phyloP scores from a whole-genome alignment of 2,113 vertebrate species.

The Poicephalus gulielmi region DNA sequence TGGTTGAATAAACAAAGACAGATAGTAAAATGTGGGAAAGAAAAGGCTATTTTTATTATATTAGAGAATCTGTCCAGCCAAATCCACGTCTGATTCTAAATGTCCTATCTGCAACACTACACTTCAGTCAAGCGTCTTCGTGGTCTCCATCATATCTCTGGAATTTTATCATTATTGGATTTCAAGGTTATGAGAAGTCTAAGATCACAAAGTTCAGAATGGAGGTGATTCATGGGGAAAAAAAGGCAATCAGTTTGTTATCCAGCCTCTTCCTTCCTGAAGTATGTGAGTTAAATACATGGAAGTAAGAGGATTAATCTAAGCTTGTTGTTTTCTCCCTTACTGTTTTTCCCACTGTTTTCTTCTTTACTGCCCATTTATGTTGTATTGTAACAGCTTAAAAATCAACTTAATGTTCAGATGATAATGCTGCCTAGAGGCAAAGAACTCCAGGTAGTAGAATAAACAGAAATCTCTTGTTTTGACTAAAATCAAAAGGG shows the following conservation, averaged over 20 bases:
- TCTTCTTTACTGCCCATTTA: not conserved
- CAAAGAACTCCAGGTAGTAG: not conserved
- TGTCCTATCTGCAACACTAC: slow-evolving; percentile 13
- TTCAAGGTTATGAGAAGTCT: slow-evolving; percentile 26
- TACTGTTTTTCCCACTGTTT: not conserved
- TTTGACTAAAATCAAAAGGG: not conserved
- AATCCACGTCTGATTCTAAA: not conserved
- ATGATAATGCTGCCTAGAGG: not conserved
- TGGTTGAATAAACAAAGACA: slow-evolving; percentile 62
- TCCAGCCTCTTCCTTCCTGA: not conserved
- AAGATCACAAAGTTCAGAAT: not conserved
- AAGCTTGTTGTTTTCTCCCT: not conserved
- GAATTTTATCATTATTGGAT: slow-evolving; percentile 36
- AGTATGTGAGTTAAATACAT: not conserved
- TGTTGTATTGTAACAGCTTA: not conserved
- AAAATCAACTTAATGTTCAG: not conserved
- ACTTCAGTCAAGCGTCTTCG: not conserved
- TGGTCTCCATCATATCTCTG: not conserved
- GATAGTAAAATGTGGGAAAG: slow-evolving; percentile 59
- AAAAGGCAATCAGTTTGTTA: not conserved
- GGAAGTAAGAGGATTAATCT: not conserved
- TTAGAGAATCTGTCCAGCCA: slow-evolving; percentile 13
- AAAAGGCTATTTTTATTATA: slow-evolving; percentile 27
- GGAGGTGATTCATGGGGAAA: not conserved
- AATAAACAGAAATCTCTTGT: not conserved